Evolutionary conservation across 2,888 invertebrate genomes (phyloP).

Genomic region (Silvanus unidentatus): DNA sequence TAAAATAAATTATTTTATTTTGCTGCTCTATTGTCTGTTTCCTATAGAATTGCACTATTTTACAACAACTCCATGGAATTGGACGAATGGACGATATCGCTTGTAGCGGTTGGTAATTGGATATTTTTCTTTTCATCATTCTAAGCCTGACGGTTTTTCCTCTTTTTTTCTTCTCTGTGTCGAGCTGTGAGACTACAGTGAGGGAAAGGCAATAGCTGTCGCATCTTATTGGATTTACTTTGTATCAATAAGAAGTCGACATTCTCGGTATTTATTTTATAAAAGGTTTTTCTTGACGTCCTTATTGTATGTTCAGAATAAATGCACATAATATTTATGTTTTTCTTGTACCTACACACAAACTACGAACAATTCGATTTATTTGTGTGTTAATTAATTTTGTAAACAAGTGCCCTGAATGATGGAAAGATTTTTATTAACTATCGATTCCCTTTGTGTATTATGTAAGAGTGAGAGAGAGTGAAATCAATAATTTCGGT

Average conservation of each 20-base stretch:
- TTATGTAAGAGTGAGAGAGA: too few relatives aligned
- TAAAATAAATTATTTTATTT: too few relatives aligned
- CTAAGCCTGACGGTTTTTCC: conserved; percentile 14
- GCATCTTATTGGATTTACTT: conserved; percentile 34
- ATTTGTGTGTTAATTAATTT: too few relatives aligned
- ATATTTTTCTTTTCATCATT: conserved; percentile 23
- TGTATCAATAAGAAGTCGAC: conserved; percentile 33
- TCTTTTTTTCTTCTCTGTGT: conserved; percentile 13
- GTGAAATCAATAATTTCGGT: too few relatives aligned
- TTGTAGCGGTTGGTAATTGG: conserved; percentile 22
- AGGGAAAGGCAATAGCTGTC: conserved; percentile 32
- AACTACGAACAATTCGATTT: too few relatives aligned
- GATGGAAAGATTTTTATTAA: too few relatives aligned
- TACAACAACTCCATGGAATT: too few relatives aligned
- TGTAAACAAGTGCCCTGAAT: too few relatives aligned
- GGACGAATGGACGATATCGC: conserved; percentile 12
- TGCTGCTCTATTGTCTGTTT: too few relatives aligned
- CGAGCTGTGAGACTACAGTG: conserved; percentile 12
- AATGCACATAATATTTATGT: conserved; percentile 18
- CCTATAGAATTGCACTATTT: neutral
- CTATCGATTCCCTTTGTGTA: too few relatives aligned
- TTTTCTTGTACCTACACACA: conserved; percentile 4
- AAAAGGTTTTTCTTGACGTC: conserved; percentile 24
- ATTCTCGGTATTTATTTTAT: conserved; percentile 27
- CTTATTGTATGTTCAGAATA: conserved; percentile 27